Conservation (phyloP, 2,888 invertebrate species). For the Steinernema hermaphroditum region DNA sequence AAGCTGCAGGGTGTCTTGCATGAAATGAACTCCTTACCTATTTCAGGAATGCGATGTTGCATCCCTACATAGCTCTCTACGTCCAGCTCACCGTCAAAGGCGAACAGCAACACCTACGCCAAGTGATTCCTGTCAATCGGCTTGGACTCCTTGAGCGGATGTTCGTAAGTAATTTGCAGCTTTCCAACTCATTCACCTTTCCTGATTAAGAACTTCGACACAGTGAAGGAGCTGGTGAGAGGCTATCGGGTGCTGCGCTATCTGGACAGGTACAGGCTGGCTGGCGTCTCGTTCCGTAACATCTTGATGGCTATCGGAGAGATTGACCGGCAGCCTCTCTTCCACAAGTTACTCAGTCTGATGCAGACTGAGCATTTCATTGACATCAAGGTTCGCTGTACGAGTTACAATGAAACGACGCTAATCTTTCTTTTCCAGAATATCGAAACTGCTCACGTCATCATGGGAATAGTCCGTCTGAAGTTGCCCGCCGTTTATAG, state of each 20-base stretch:
- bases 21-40: too few species aligned
- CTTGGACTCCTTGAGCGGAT: neutral
- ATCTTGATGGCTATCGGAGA: neutral
- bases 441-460: neutral
- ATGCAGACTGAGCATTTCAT: neutral
- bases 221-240: neutral
- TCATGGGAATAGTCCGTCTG: neutral
- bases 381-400: neutral
- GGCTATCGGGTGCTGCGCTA: neutral
- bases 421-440: neutral
- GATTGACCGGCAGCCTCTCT: neutral
- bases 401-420: neutral
- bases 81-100: neutral
- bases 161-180: neutral
- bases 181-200: neutral
- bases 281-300: neutral
- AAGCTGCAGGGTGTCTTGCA: too few species aligned
- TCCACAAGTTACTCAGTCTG: neutral
- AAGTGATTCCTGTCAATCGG: neutral
- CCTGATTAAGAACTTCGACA: neutral
- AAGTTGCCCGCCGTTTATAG: neutral
- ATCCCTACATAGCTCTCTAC: neutral
- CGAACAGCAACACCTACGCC: neutral
- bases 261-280: neutral
- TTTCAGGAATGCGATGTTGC: neutral